Evolutionary conservation across 1,140 invertebrate genomes (phyloP).

Genomic region (Antheraea mylitta): DNA sequence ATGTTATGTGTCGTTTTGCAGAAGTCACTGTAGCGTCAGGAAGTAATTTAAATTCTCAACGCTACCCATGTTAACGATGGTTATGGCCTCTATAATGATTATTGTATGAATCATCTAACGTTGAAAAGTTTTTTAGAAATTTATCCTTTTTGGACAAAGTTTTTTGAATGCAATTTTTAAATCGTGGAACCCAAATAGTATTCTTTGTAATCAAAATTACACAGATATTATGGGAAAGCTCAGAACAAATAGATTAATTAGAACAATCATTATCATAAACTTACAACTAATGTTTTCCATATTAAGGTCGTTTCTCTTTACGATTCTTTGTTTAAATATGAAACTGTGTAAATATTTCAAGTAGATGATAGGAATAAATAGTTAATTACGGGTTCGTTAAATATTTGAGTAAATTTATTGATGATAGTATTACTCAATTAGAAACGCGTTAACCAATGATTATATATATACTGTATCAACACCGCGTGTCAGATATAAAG

Average conservation of each 20-base stretch:
- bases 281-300: no score
- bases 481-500: not conserved
- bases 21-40: slow-evolving; percentile 23
- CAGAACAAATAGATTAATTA: no score
- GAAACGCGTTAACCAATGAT: not conserved
- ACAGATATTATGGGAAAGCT: no score
- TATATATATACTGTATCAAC: not conserved
- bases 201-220: no score
- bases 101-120: not conserved
- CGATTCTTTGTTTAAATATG: not conserved
- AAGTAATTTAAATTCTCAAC: slow-evolving; percentile 50
- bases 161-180: no score
- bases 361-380: not conserved
- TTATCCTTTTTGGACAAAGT: no score
- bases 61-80: slow-evolving; percentile 7
- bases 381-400: not conserved
- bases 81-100: not conserved
- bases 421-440: not conserved
- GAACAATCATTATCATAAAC: no score
- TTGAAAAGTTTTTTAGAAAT: no score
- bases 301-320: not conserved
- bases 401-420: not conserved
- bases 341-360: not conserved
- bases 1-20: slow-evolving; percentile 27
- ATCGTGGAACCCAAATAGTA: no score